Evolutionary conservation across 2,113 vertebrate species (phyloP).

Genomic region (Bungarus multicinctus): DNA sequence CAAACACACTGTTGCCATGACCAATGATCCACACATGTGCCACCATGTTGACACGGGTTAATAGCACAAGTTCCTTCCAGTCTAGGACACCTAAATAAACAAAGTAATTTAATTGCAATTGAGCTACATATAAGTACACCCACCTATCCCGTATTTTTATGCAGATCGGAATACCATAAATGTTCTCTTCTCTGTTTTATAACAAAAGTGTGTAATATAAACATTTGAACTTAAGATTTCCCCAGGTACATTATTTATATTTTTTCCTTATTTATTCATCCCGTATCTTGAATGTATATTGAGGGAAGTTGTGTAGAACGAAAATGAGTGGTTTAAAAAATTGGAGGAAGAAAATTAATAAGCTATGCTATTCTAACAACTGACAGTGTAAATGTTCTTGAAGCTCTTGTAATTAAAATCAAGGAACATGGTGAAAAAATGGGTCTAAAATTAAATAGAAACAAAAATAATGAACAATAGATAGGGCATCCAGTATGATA

Average conservation of each 20-base stretch:
- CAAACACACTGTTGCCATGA: slow-evolving; percentile 95
- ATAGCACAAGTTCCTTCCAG: slow-evolving; percentile 85
- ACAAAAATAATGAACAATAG: neutral
- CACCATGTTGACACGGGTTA: slow-evolving; percentile 88
- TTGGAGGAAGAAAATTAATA: neutral
- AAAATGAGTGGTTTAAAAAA: neutral
- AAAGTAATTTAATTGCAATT: neutral
- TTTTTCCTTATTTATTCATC: neutral
- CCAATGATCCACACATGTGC: slow-evolving; percentile 90
- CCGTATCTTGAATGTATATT: neutral
- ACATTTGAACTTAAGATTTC: neutral
- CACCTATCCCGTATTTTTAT: neutral
- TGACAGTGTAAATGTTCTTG: neutral
- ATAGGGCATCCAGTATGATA: neutral
- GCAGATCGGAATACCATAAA: neutral
- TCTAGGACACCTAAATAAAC: slow-evolving; percentile 84
- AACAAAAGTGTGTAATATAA: neutral
- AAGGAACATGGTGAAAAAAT: neutral
- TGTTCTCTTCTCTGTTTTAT: neutral
- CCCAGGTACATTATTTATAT: neutral
- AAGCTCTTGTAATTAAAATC: neutral
- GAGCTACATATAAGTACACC: neutral
- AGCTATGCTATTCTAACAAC: neutral
- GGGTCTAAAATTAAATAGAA: neutral
- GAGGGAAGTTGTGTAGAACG: neutral